Percentiles rank a stretch among this genome's conserved stretches.
These are phyloP conservation scores for human DNA, from an alignment of 2,113 vertebrate genomes.

Conservation along the genomic window GRCh38 chr2:44616001-44616500, in stretches of 20 bases:
- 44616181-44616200: background rate
- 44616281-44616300: background rate
- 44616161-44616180: background rate
- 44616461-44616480: constrained; percentile 43
- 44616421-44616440: constrained; percentile 37
- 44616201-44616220: background rate
- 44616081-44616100: background rate
- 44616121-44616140: background rate
- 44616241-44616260: background rate
- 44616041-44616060: background rate
- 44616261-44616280: no score
- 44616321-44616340: background rate
- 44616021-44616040: no score
- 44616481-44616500: constrained; percentile 56
- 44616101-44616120: background rate
- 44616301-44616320: background rate
- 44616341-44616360: background rate
- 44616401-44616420: constrained; percentile 20
- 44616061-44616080: background rate
- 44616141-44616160: background rate
- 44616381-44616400: background rate
- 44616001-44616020: background rate
- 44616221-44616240: background rate
- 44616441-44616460: background rate
- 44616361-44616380: background rate